A percentile compares a stretch with the other conserved stretches of the same genome.
Conservation (phyloP, 2,113 vertebrate genomes). For the Anguilla rostrata region DNA sequence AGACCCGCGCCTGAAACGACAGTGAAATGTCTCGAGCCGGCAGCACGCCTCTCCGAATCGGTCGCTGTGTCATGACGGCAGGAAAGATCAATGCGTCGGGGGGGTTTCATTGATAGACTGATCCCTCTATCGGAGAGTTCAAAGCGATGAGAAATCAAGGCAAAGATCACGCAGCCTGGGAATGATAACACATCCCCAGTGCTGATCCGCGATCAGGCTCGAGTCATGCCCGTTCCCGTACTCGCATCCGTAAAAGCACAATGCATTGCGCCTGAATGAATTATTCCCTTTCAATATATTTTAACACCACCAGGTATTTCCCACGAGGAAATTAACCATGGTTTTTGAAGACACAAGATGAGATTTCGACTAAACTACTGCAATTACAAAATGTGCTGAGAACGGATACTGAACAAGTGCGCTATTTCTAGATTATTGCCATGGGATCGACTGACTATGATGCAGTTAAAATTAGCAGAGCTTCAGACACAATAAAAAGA, state of each 20-base stretch:
- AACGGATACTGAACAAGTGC: background rate
- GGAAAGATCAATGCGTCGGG: background rate
- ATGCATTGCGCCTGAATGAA: background rate
- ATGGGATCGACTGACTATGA: background rate
- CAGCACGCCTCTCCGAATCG: background rate
- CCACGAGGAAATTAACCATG: background rate
- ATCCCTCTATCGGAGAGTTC: background rate
- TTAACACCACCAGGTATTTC: background rate
- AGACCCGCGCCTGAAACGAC: background rate
- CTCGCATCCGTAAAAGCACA: background rate
- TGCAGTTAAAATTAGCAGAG: background rate
- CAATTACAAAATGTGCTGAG: background rate
- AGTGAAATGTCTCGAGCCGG: background rate
- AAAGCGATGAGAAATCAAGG: slow-evolving; percentile 1
- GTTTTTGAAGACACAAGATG: background rate
- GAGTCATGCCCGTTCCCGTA: background rate
- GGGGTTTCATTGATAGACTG: background rate
- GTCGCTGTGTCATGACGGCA: background rate
- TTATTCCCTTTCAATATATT: background rate
- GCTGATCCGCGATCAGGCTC: background rate
- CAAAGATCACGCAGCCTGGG: background rate
- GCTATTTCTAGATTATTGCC: slow-evolving; percentile 4
- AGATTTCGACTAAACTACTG: background rate
- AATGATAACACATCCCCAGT: background rate
- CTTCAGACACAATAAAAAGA: background rate